Evolutionary conservation across 2,113 vertebrate species (phyloP).

Genomic region (Anguilla rostrata): DNA sequence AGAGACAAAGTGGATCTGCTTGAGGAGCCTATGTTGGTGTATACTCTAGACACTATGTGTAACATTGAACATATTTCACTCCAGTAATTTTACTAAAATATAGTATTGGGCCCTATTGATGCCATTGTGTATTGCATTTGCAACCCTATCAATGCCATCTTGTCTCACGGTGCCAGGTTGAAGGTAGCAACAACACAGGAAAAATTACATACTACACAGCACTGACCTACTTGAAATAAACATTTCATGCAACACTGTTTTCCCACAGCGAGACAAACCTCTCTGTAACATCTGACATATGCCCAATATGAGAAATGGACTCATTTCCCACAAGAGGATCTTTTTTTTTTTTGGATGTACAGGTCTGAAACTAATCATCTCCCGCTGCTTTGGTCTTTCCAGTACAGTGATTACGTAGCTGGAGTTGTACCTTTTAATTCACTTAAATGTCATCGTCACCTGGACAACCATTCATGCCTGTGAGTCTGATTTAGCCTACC

Average conservation of each 20-base stretch:
- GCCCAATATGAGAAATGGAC: neutral
- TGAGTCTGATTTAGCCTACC: too few species aligned
- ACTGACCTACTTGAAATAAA: neutral
- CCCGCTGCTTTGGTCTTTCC: neutral
- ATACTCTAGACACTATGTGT: too few species aligned
- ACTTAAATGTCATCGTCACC: neutral
- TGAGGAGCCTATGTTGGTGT: too few species aligned
- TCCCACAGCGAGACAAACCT: neutral
- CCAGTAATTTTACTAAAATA: too few species aligned
- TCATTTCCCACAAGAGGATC: neutral
- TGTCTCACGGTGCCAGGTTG: neutral
- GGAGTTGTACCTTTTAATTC: neutral
- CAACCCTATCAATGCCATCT: neutral
- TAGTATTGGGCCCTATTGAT: too few species aligned
- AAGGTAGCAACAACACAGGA: neutral
- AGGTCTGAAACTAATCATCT: neutral
- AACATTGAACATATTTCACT: too few species aligned
- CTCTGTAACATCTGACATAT: neutral
- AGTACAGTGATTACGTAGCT: neutral
- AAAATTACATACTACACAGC: neutral
- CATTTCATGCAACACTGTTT: neutral
- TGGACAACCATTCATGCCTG: neutral
- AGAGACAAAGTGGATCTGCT: too few species aligned
- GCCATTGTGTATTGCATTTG: too few species aligned
- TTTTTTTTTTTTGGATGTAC: neutral